phyloP scores from a whole-genome alignment of 2,797 vertebrate species.

The Orestias chungarensis region DNA sequence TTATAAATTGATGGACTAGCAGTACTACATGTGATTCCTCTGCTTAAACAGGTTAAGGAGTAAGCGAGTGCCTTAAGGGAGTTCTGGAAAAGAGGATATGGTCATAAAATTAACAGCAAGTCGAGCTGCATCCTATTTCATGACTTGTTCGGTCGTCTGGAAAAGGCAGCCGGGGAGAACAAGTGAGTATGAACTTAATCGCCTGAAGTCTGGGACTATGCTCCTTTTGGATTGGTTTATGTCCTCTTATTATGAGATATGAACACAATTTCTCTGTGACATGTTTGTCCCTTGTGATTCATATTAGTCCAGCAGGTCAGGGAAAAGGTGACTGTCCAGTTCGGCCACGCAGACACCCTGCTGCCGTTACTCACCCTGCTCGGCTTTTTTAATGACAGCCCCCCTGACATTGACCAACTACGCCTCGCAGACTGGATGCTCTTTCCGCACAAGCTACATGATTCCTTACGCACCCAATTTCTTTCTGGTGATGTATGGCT shows the following conservation, averaged over 20 bases:
- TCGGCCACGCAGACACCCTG: background rate
- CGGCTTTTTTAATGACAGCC: conserved; percentile 89
- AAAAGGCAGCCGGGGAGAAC: conserved; percentile 79
- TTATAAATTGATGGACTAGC: background rate
- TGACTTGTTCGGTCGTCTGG: conserved; percentile 88
- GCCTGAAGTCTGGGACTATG: background rate
- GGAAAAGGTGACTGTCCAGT: background rate
- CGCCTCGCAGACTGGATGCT: conserved; percentile 72
- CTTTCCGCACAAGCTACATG: conserved; percentile 87
- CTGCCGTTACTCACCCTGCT: conserved; percentile 83
- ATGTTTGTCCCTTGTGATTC: background rate
- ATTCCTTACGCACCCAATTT: conserved; percentile 93
- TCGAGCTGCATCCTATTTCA: conserved; percentile 93
- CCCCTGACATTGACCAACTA: background rate
- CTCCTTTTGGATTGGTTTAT: background rate
- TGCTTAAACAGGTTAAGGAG: conserved; percentile 85
- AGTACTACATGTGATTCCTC: background rate
- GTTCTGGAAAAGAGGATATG: conserved; percentile 94
- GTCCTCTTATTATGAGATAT: background rate
- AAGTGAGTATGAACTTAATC: conserved; percentile 46
- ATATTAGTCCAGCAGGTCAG: conserved; percentile 68
- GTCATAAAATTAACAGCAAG: conserved; percentile 91
- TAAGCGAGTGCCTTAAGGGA: conserved; percentile 93
- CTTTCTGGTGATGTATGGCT: conserved; percentile 88
- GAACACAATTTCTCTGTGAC: background rate